A percentile compares a stretch with the other conserved stretches of the same genome.
Conservation (phyloP, 2,113 vertebrate species). For the Eidolon helvum region DNA sequence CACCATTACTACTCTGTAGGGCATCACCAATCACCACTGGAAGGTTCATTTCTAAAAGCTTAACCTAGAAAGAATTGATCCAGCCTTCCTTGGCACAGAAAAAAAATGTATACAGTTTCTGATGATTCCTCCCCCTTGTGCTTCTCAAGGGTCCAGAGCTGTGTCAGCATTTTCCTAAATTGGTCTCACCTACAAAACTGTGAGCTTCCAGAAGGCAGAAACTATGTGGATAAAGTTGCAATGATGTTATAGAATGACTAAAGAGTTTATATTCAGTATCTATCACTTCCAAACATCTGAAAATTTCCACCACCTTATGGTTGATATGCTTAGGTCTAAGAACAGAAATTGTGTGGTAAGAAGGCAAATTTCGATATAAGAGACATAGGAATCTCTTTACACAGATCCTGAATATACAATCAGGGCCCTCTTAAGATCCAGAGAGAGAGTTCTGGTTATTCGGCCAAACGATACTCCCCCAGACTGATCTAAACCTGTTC, state of each 20-base stretch:
- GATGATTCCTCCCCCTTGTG: background rate
- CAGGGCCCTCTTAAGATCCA: background rate
- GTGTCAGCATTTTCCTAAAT: background rate
- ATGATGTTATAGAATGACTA: background rate
- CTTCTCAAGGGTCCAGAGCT: background rate
- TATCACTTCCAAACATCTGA: background rate
- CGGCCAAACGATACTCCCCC: constrained; percentile 63
- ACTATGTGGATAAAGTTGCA: background rate
- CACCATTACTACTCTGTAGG: background rate
- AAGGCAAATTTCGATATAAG: constrained; percentile 7
- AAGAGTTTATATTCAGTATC: background rate
- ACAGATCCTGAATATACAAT: constrained; percentile 43
- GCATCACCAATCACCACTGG: background rate
- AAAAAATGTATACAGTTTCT: background rate
- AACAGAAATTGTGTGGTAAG: background rate
- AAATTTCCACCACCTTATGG: background rate
- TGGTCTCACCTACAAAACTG: background rate
- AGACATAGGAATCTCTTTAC: constrained; percentile 27
- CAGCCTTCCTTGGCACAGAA: background rate
- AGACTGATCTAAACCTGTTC: constrained; percentile 69
- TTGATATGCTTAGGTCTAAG: background rate
- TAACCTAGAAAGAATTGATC: background rate
- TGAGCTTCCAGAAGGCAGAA: background rate
- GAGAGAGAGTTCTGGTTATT: constrained; percentile 42
- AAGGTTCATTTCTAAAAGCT: background rate